phyloP scores from a whole-genome alignment of 2,888 invertebrate genomes.

The Machimus atricapillus region DNA sequence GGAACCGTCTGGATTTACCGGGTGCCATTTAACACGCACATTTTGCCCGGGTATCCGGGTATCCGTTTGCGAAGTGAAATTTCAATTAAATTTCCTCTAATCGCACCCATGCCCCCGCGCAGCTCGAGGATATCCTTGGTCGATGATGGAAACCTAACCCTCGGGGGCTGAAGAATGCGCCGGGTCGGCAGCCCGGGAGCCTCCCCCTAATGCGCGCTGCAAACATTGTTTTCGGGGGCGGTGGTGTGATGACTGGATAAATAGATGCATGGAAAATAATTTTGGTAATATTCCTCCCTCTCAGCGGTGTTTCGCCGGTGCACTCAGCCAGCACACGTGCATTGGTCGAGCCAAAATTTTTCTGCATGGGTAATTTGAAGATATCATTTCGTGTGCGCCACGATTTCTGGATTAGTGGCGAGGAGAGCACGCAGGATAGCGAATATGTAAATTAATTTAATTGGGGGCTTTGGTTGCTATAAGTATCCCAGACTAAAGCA shows the following conservation, averaged over 20 bases:
- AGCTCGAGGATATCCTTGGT: background rate
- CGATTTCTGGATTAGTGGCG: background rate
- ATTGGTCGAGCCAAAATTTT: background rate
- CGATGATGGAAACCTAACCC: background rate
- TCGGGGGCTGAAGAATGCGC: background rate
- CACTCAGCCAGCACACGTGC: background rate
- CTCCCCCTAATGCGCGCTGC: background rate
- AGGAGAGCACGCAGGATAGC: background rate
- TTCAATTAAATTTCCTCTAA: slow-evolving; percentile 40
- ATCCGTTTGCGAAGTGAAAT: slow-evolving; percentile 29
- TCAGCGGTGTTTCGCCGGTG: background rate
- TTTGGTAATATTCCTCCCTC: slow-evolving; percentile 13
- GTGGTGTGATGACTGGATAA: slow-evolving; percentile 37
- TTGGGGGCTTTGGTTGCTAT: background rate
- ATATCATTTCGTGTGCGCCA: background rate
- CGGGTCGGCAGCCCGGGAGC: background rate
- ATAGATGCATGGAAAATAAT: slow-evolving; percentile 23
- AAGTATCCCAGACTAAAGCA: background rate
- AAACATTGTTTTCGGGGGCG: background rate
- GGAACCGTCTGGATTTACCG: slow-evolving; percentile 9
- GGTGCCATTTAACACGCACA: slow-evolving; percentile 38
- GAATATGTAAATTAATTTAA: background rate
- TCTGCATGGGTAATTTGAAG: background rate
- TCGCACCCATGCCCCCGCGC: background rate
- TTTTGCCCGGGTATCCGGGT: background rate